Evolutionary conservation across 2,113 vertebrate species (phyloP), one percentile per base, ranked within the genome.

Genomic region (Prietella phreatophila): DNA sequence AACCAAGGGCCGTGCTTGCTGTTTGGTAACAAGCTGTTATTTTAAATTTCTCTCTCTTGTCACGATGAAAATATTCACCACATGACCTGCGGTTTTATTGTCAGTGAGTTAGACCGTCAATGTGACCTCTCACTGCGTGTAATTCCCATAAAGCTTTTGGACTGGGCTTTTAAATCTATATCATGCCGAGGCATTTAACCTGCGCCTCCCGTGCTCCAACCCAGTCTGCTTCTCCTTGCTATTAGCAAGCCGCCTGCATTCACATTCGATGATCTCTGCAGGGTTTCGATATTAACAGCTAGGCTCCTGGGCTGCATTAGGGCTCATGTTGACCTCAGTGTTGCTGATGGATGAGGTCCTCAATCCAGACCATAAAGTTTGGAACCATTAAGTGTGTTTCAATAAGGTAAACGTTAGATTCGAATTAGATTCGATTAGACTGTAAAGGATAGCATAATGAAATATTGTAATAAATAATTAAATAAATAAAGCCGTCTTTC

Each of bases 161-260:
- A 67, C 65, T 39, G 27, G 15, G 84, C 55, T 56, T 85, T 76
- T 85, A 61, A 76, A 42, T 47, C 84, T 60, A 9, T 53, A 84
- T 61, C 53, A 42, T 30, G 11, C 71, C 47, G 33, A 56, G 55
- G 33, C 55, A 13, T 75, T 76, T 75, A 60, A 76, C 71, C 84
- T 76, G 2, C 61, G 27, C 14, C 22, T n/a, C 55, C 13, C 8
- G 20, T 25, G 65, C 33, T 19, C 50, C 75, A 50, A 56, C 84
- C 84, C 53, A 3, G 30, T 50, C 53, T 22, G 20, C 83, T 14
- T 20, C 30, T 11, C 50, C 53, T 50, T 17, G n/a, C 25, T 71
- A 50, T 67, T 53, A 50, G 82, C 27, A 19, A 39, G 11, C n/a
- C n/a, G 1, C 78, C 78, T 80, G 78, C 80, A 13, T 60, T 58